phyloP scores from a whole-genome alignment of 2,797 vertebrate species.

The Xyrichtys novacula region DNA sequence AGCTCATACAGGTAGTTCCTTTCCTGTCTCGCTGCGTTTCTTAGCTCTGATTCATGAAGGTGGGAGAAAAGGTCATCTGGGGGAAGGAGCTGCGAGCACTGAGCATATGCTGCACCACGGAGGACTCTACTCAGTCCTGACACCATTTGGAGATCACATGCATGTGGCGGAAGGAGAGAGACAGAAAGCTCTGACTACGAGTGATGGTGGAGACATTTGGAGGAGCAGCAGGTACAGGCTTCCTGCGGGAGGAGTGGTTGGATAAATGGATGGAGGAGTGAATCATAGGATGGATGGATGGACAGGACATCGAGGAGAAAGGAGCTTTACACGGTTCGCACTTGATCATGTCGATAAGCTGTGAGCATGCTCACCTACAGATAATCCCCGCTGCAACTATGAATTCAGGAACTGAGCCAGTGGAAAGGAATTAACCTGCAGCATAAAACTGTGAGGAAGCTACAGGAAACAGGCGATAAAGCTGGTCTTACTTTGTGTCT shows the following conservation, averaged over 20 bases:
- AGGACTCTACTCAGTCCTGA: constrained; percentile 64
- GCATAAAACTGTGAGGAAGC: background rate
- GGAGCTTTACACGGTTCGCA: constrained; percentile 13
- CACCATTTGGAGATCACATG: constrained; percentile 67
- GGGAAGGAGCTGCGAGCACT: constrained; percentile 45
- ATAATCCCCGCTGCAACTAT: constrained; percentile 18
- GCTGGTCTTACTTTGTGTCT: constrained; percentile 78
- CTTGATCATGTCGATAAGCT: constrained; percentile 19
- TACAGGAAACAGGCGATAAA: background rate
- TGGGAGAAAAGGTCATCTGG: constrained; percentile 56
- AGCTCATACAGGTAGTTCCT: background rate
- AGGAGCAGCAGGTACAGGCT: constrained; percentile 68
- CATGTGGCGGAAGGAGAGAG: constrained; percentile 60
- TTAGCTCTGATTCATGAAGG: constrained; percentile 51
- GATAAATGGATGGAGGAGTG: constrained; percentile 56
- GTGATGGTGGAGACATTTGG: constrained; percentile 70
- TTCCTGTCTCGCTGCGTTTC: background rate
- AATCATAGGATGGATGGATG: constrained; percentile 49
- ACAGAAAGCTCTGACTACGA: constrained; percentile 54
- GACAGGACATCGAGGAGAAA: constrained; percentile 27
- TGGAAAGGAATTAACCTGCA: background rate
- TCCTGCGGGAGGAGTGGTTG: constrained; percentile 68
- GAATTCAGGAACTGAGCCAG: constrained; percentile 10
- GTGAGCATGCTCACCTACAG: constrained; percentile 17
- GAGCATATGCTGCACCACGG: constrained; percentile 71